Conservation (phyloP, 2,113 vertebrate species). For the Microtus richardsoni region DNA sequence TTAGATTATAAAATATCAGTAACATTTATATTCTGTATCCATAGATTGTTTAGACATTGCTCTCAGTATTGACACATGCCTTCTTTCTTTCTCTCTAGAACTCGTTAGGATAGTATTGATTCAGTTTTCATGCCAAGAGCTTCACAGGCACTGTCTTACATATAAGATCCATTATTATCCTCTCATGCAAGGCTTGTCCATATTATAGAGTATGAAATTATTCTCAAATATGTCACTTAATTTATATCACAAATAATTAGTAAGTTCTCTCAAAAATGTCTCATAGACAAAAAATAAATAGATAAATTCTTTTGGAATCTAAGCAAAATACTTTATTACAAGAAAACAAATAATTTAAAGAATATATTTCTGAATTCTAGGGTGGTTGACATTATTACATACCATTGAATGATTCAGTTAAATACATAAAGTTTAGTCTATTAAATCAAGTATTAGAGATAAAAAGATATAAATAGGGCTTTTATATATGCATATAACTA, state of each 20-base stretch:
- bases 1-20: not conserved
- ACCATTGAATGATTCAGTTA: not conserved
- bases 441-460: not conserved
- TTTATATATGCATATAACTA: not conserved
- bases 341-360: not conserved
- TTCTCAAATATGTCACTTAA: not conserved
- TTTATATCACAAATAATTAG: not conserved
- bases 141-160: not conserved
- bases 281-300: not conserved
- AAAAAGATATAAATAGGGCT: not conserved
- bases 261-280: not conserved
- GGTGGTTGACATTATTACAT: not conserved
- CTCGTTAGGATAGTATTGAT: not conserved
- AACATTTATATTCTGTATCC: not conserved
- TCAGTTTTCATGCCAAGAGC: not conserved
- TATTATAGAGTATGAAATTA: not conserved
- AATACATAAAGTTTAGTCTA: not conserved
- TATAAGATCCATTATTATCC: not conserved
- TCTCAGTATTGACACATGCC: not conserved
- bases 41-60: not conserved
- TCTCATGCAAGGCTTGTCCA: not conserved
- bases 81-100: not conserved
- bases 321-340: not conserved
- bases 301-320: not conserved
- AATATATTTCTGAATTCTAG: constrained; percentile 6